A percentile compares a stretch with the other conserved stretches of the same genome.
Conservation (phyloP, 2,888 invertebrate species). For the Monochamus alternatus region DNA sequence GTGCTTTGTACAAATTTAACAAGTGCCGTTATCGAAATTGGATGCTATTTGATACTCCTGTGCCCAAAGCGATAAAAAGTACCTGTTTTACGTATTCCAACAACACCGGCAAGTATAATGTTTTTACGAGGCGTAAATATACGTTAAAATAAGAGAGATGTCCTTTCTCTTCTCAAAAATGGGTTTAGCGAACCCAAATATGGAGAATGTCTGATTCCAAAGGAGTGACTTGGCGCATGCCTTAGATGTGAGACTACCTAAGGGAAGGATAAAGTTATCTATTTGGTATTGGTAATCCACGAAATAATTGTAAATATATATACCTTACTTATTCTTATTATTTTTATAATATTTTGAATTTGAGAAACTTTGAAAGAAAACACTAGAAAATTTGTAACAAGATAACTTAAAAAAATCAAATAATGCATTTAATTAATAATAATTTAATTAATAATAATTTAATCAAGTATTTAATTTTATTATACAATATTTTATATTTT, state of each 20-base stretch:
- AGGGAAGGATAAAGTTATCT: background rate
- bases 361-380: background rate
- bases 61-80: background rate
- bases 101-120: background rate
- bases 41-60: no score
- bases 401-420: no score
- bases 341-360: no score
- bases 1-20: background rate
- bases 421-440: no score
- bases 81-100: slow-evolving; percentile 8
- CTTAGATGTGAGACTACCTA: slow-evolving; percentile 31
- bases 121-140: background rate
- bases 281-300: background rate
- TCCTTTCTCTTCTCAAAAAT: slow-evolving; percentile 63
- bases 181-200: slow-evolving; percentile 73
- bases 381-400: background rate
- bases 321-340: no score
- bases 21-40: no score
- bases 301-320: background rate
- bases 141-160: slow-evolving; percentile 62
- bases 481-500: no score
- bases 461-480: no score
- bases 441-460: no score
- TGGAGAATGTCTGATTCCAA: slow-evolving; percentile 85
- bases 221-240: slow-evolving; percentile 81